Evolutionary conservation across 2,888 invertebrate species (phyloP).

Genomic region (Schrankia costaestrigalis): DNA sequence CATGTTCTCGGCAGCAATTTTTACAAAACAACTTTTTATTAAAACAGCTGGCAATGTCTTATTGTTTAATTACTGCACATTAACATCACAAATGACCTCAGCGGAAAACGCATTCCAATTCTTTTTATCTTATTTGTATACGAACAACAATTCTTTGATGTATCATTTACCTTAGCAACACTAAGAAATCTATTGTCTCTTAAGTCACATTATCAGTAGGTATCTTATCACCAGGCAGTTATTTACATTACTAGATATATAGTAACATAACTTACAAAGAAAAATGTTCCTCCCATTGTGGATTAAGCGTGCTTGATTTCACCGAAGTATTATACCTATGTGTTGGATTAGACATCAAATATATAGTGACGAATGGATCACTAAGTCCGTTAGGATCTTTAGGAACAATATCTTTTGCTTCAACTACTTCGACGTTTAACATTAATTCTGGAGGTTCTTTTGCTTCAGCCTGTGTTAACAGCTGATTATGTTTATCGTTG

Average conservation of each 20-base stretch:
- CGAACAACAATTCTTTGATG: too few species aligned
- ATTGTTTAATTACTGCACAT: conserved; percentile 12
- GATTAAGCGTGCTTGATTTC: conserved; percentile 93
- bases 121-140: not conserved
- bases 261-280: conserved; percentile 88
- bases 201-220: too few species aligned
- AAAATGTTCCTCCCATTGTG: conserved; percentile 98
- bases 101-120: too few species aligned
- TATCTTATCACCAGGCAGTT: too few species aligned
- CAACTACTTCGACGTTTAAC: conserved; percentile 91
- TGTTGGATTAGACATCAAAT: conserved; percentile 87
- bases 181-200: too few species aligned
- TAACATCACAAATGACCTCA: conserved; percentile 15
- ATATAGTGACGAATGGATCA: conserved; percentile 98
- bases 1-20: too few species aligned
- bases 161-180: too few species aligned
- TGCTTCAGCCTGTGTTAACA: conserved; percentile 85
- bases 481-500: conserved; percentile 86
- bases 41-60: conserved; percentile 9
- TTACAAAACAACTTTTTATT: conserved; percentile 2
- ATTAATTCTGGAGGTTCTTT: conserved; percentile 92
- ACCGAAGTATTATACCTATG: conserved; percentile 95
- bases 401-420: conserved; percentile 90
- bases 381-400: conserved; percentile 96
- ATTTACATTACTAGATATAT: not conserved